These are phyloP conservation scores for Pseudois nayaur DNA, from an alignment of 2,113 vertebrate species.

Conservation along the genomic window DNA sequence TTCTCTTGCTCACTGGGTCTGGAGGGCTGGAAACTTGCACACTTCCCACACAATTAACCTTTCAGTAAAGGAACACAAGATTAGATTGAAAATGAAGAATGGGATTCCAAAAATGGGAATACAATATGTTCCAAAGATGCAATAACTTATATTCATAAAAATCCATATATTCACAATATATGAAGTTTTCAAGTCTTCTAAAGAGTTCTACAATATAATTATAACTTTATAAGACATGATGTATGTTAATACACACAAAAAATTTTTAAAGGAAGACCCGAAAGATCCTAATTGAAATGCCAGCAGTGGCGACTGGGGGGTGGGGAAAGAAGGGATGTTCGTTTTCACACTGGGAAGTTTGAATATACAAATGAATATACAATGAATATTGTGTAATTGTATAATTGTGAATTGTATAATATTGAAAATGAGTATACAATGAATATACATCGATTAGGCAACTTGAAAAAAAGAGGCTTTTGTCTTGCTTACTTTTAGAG, in stretches of 20 bases:
- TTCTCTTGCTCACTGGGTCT: rapidly evolving
- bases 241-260: not conserved
- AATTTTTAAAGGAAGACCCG: not conserved
- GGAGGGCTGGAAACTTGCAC: not conserved
- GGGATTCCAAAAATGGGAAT: not conserved
- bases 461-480: not conserved
- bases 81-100: not conserved
- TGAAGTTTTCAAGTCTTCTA: too few species aligned
- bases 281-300: not conserved
- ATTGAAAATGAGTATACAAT: not conserved
- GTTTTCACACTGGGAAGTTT: not conserved
- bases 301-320: too few species aligned
- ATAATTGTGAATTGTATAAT: too few species aligned
- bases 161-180: not conserved
- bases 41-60: not conserved
- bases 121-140: not conserved
- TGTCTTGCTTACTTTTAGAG: not conserved
- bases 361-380: too few species aligned
- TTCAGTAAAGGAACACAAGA: not conserved
- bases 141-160: not conserved
- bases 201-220: too few species aligned
- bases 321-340: rapidly evolving
- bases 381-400: too few species aligned
- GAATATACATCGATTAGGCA: not conserved
- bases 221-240: not conserved